These are phyloP conservation scores for Leptinotarsa defecta DNA, from an alignment of 1,140 invertebrate genomes.

Conservation along the genomic window DNA sequence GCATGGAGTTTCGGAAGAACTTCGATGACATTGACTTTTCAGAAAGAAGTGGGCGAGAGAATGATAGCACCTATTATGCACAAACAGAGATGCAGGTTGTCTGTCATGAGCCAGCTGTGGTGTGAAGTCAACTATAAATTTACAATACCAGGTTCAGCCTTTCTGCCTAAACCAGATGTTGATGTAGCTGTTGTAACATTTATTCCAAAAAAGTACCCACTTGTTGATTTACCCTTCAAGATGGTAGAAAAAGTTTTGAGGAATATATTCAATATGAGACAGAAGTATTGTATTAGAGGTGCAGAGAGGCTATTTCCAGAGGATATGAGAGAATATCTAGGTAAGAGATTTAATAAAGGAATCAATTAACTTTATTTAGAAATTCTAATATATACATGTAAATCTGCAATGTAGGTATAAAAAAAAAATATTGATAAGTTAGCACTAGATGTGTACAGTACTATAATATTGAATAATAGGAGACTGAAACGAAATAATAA, in stretches of 20 bases:
- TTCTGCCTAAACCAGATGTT: slow-evolving; percentile 93
- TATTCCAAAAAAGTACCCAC: slow-evolving; percentile 75
- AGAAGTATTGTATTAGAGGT: slow-evolving; percentile 79
- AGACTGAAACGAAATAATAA: too few species aligned
- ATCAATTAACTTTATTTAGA: too few species aligned
- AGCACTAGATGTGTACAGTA: too few species aligned
- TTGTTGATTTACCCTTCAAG: slow-evolving; percentile 79
- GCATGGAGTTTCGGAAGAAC: slow-evolving; percentile 86
- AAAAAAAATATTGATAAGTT: too few species aligned
- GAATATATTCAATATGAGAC: slow-evolving; percentile 84
- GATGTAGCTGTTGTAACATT: slow-evolving; percentile 94
- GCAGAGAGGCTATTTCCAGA: slow-evolving; percentile 79
- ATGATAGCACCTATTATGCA: slow-evolving; percentile 73
- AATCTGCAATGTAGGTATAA: too few species aligned
- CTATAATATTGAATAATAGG: too few species aligned
- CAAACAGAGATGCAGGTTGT: slow-evolving; percentile 77
- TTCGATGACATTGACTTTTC: slow-evolving; percentile 93
- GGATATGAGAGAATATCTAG: slow-evolving; percentile 67
- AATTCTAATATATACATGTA: too few species aligned
- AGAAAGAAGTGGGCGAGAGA: slow-evolving; percentile 92
- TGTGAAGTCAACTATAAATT: slow-evolving; percentile 83
- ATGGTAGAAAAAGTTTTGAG: slow-evolving; percentile 89
- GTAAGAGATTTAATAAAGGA: slow-evolving; percentile 41
- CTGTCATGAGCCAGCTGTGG: slow-evolving; percentile 93
- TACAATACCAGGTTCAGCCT: slow-evolving; percentile 85